Conservation (phyloP, 2,113 vertebrate species). For the Suncus etruscus region DNA sequence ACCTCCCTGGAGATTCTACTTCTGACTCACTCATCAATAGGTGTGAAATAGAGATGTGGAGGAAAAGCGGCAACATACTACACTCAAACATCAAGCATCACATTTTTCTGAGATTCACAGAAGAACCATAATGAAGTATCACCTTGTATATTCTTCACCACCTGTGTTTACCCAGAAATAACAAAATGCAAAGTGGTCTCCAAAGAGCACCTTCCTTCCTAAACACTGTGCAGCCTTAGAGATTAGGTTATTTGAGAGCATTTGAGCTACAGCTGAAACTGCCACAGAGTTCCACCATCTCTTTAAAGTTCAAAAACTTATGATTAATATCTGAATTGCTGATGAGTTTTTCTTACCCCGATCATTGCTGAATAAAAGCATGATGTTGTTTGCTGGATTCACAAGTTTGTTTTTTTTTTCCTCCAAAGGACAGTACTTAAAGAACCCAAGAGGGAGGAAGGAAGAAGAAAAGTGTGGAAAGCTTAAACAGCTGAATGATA, state of each 20-base stretch:
- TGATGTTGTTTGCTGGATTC: conserved; percentile 25
- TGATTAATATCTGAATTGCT: conserved; percentile 67
- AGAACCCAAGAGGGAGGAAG: conserved; percentile 25
- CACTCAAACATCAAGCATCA: conserved; percentile 26
- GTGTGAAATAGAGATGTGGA: conserved; percentile 46
- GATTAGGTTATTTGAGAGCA: not conserved
- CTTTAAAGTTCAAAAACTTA: conserved; percentile 58
- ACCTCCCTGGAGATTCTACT: not conserved
- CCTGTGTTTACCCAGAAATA: conserved; percentile 35
- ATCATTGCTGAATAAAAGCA: not conserved
- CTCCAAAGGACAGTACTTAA: conserved; percentile 29
- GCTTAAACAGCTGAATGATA: conserved; percentile 30
- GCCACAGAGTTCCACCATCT: conserved; percentile 48
- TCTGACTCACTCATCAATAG: conserved; percentile 68
- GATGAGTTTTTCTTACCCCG: conserved; percentile 46
- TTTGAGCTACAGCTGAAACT: conserved; percentile 35
- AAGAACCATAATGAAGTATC: conserved; percentile 32
- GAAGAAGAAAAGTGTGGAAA: conserved; percentile 26
- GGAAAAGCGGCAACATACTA: conserved; percentile 38
- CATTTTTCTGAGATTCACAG: conserved; percentile 63
- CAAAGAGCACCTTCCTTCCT: not conserved
- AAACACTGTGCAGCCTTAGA: not conserved
- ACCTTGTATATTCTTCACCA: conserved; percentile 53
- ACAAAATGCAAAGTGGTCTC: not conserved
- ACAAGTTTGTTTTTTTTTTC: conserved; percentile 45